Evolutionary conservation across 2,113 vertebrate species (phyloP).

Genomic region (Leptosomus discolor): DNA sequence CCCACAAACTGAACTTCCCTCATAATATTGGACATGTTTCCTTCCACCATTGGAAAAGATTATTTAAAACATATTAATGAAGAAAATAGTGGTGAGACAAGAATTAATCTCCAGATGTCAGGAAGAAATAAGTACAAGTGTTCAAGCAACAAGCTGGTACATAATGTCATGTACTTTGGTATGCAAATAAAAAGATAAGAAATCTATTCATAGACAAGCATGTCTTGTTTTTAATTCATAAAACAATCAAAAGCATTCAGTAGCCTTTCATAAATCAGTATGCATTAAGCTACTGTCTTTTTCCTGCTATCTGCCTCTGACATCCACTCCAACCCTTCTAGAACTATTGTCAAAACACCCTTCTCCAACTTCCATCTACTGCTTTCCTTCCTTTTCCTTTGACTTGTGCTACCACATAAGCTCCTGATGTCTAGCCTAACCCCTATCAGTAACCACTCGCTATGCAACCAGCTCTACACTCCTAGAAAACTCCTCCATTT

Average conservation of each 20-base stretch:
- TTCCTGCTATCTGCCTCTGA: neutral
- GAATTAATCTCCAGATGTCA: neutral
- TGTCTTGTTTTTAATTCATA: neutral
- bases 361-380: neutral
- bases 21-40: neutral
- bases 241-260: neutral
- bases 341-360: neutral
- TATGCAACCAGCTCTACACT: neutral
- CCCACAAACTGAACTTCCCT: neutral
- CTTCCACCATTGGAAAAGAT: neutral
- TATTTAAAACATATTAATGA: neutral
- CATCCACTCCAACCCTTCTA: neutral
- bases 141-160: neutral
- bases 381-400: neutral
- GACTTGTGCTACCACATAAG: neutral
- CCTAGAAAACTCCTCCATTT: neutral
- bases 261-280: neutral
- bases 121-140: neutral
- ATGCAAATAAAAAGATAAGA: neutral
- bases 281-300: neutral
- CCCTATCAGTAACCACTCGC: neutral
- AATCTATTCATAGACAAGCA: neutral
- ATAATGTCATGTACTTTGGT: neutral
- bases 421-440: neutral
- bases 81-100: neutral